Base-by-base conservation (phyloP, 2,888 invertebrate genomes). In the Hetaerina titia region DNA sequence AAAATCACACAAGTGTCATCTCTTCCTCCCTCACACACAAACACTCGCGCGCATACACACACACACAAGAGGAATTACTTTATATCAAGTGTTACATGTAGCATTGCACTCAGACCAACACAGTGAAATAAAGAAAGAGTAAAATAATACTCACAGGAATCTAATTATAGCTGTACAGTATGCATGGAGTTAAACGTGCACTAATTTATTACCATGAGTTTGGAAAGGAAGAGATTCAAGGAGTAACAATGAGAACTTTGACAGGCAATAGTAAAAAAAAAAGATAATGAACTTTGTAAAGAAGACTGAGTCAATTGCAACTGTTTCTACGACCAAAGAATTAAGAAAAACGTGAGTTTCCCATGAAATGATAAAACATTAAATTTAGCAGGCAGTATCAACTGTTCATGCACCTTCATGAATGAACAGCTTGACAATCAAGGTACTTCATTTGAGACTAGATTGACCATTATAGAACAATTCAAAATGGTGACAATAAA, bases 401-500 rank as follows among this genome's bases (percentile, higher is more conserved):
- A 31, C 69, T 74, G 69, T 92, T 56, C 69, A 69, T 74, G n/a
- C 69, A 92, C 31, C 69, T 92, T 19, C 22, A 56, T 56, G 92
- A 92, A 69, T 92, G 92, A 92, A 69, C 69, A 74, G 92, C 31
- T 92, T 56, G 22, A 74, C 31, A 92, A 74, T 92, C 64, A 92
- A 92, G 92, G 92, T 92, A 92, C 92, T 92, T 92, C 69, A 92
- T 92, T 69, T 92, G 92, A 74, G 92, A 92, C 92, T 92, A 92
- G 92, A 92, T 69, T 74, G 92, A 92, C n/a, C 69, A 69, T 92
- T 64, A 92, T 56, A 92, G 92, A 92, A 69, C 60, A 74, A 64
- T 92, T 92, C 64, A 74, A 92, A 92, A 31, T 31, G 22, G 92
- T 56, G 69, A 69, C 74, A 92, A 74, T 74, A 69, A 92, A 81